phyloP scores from a whole-genome alignment of 1,140 invertebrate genomes.

The Ganaspis sp. region DNA sequence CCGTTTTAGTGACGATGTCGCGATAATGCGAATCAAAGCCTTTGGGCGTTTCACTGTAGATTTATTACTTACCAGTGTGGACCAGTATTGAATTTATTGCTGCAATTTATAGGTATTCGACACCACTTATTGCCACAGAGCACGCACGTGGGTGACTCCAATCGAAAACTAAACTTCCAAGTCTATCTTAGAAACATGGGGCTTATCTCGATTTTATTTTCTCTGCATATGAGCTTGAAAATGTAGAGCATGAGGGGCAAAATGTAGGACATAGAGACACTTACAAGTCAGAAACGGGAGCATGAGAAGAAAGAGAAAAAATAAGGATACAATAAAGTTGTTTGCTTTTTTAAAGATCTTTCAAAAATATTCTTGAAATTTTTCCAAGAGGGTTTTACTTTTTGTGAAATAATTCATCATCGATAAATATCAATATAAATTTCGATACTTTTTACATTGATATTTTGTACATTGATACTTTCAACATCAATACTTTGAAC shows the following conservation, averaged over 20 bases:
- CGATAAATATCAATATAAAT: too few relatives aligned
- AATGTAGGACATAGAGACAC: constrained; percentile 25
- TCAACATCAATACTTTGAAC: too few relatives aligned
- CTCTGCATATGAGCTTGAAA: constrained; percentile 10
- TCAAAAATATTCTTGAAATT: background rate
- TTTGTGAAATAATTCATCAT: too few relatives aligned
- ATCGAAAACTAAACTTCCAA: constrained; percentile 3
- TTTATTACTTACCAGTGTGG: constrained; percentile 1
- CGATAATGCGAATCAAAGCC: background rate
- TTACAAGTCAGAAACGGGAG: constrained; percentile 13
- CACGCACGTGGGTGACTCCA: constrained; percentile 11
- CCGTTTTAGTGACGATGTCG: background rate
- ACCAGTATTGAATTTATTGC: background rate
- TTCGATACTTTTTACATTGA: too few relatives aligned
- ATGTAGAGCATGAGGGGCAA: constrained; percentile 20
- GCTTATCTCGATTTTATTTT: constrained; percentile 19
- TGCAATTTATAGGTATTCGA: constrained; percentile 6
- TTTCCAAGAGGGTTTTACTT: too few relatives aligned
- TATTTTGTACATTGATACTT: too few relatives aligned
- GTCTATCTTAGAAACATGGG: constrained; percentile 4
- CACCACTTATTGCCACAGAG: constrained; percentile 12
- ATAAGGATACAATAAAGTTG: background rate
- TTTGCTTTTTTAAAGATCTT: background rate
- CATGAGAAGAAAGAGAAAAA: background rate
- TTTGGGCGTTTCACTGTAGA: background rate